These are phyloP conservation scores for Prionchulus punctatus DNA, from an alignment of 2,888 invertebrate genomes.

Conservation along the genomic window DNA sequence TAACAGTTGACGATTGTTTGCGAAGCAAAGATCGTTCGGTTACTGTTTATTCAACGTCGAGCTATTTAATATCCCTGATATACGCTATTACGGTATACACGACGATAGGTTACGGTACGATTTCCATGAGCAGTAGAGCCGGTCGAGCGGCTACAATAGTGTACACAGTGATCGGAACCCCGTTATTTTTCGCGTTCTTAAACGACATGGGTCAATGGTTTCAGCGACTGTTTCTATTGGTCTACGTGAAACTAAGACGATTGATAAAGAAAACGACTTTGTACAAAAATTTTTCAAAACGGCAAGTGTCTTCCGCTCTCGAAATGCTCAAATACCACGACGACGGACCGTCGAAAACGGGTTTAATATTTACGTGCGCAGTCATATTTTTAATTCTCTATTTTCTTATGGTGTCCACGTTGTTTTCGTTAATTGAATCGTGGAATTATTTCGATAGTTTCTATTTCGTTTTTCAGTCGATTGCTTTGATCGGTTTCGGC, in stretches of 20 bases:
- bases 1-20: too few relatives aligned
- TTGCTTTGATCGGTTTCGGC: slow-evolving; percentile 67
- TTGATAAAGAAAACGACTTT: background rate
- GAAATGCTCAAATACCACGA: too few relatives aligned
- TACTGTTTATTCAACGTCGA: background rate
- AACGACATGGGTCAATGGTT: slow-evolving; percentile 9
- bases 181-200: slow-evolving; percentile 6
- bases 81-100: background rate
- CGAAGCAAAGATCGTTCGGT: too few relatives aligned
- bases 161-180: slow-evolving; percentile 3
- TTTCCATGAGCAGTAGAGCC: background rate
- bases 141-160: background rate
- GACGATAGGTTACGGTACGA: background rate
- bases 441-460: slow-evolving; percentile 79
- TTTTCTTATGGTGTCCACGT: background rate
- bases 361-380: slow-evolving; percentile 1
- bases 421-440: slow-evolving; percentile 35
- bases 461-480: slow-evolving; percentile 85
- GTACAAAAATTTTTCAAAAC: too few relatives aligned
- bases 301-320: too few relatives aligned
- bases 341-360: background rate
- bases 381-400: background rate
- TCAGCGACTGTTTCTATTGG: background rate
- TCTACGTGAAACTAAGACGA: background rate
- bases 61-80: background rate